These are phyloP conservation scores for Drosophila mayri DNA, from an alignment of 1,140 invertebrate species.

Conservation along the genomic window DNA sequence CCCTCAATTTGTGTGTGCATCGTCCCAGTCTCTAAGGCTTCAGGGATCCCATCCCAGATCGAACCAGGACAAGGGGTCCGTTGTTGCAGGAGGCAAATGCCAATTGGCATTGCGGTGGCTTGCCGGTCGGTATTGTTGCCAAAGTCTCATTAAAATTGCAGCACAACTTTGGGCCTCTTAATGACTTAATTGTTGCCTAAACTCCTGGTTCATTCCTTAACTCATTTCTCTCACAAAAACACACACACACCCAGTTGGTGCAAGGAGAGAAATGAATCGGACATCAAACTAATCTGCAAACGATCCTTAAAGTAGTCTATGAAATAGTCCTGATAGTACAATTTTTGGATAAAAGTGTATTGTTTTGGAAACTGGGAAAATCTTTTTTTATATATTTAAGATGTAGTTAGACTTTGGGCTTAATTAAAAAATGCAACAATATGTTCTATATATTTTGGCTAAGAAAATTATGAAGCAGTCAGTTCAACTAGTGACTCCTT, in stretches of 20 bases:
- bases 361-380: background rate
- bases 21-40: constrained; percentile 27
- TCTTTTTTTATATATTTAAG: background rate
- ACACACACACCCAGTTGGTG: background rate
- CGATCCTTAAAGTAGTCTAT: background rate
- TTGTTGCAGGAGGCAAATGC: constrained; percentile 36
- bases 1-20: constrained; percentile 61
- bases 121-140: constrained; percentile 55
- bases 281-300: no score
- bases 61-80: background rate
- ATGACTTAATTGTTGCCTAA: constrained; percentile 57
- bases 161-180: constrained; percentile 51
- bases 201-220: constrained; percentile 8
- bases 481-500: background rate
- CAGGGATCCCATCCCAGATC: constrained; percentile 22
- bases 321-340: background rate
- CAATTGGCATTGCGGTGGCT: constrained; percentile 68
- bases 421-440: background rate
- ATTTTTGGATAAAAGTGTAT: background rate
- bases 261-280: constrained; percentile 6
- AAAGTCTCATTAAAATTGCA: constrained; percentile 62
- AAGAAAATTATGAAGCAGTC: background rate
- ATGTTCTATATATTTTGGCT: background rate
- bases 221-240: background rate
- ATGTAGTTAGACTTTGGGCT: background rate